Evolutionary conservation across 2,888 invertebrate species (phyloP).

Genomic region (Hofmannophila pseudospretella): DNA sequence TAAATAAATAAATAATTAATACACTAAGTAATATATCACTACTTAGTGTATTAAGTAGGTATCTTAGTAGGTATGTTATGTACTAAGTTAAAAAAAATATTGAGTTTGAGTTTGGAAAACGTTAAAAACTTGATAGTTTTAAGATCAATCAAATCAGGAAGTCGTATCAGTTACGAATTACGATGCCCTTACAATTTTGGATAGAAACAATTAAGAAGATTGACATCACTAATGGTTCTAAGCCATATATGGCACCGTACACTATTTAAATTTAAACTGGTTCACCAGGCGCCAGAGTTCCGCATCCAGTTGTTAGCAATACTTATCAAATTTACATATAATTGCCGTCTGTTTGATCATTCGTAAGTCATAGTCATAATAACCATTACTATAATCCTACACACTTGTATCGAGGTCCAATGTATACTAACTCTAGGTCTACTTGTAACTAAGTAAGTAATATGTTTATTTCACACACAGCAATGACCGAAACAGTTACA

Average conservation of each 20-base stretch:
- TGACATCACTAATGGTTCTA: conserved; percentile 30
- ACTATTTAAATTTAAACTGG: conserved; percentile 32
- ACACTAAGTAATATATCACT: too few species aligned
- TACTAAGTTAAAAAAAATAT: too few species aligned
- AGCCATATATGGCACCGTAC: conserved; percentile 30
- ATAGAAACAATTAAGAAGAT: conserved; percentile 39
- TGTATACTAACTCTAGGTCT: too few species aligned
- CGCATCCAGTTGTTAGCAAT: conserved; percentile 30
- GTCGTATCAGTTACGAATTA: conserved; percentile 25
- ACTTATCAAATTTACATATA: conserved; percentile 49
- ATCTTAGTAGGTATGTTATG: too few species aligned
- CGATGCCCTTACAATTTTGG: conserved; percentile 33
- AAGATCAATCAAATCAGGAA: conserved; percentile 34
- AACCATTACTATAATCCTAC: conserved; percentile 23
- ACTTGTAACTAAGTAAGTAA: too few species aligned
- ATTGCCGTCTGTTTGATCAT: conserved; percentile 23
- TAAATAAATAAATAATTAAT: too few species aligned
- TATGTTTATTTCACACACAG: too few species aligned
- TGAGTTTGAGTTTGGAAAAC: too few species aligned
- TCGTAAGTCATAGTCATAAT: conserved; percentile 16
- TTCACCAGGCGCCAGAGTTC: conserved; percentile 38
- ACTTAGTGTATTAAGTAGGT: too few species aligned
- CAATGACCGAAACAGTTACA: too few species aligned
- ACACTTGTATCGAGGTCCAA: conserved; percentile 8
- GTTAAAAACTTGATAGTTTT: too few species aligned